Conservation (phyloP, 2,113 vertebrate genomes). For the Psilopsiagon aymara region DNA sequence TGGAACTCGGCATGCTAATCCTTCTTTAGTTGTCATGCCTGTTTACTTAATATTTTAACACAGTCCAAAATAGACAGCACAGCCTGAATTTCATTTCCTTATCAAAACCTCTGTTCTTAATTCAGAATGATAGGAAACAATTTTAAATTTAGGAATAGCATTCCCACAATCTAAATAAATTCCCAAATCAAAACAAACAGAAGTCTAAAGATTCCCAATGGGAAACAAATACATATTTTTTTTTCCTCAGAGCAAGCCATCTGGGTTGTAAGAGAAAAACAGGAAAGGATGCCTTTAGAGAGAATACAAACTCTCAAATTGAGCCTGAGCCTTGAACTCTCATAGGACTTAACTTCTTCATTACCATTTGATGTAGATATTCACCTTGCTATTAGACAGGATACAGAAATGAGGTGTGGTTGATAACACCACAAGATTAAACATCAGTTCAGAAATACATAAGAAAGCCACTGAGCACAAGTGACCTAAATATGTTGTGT, state of each 20-base stretch:
- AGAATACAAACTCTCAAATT: neutral
- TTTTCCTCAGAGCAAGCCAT: neutral
- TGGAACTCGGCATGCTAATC: neutral
- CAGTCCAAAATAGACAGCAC: neutral
- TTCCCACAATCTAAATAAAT: neutral
- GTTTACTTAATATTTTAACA: neutral
- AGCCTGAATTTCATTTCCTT: neutral
- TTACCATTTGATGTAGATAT: neutral
- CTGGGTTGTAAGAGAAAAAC: neutral
- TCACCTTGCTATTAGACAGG: neutral
- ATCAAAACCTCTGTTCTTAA: neutral
- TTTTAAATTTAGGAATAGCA: neutral
- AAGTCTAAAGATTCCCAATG: neutral
- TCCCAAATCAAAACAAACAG: neutral
- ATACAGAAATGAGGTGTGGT: neutral
- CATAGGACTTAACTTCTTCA: neutral
- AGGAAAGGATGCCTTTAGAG: neutral
- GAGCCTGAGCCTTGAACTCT: neutral
- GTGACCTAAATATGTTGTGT: neutral
- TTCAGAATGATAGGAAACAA: neutral
- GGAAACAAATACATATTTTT: neutral
- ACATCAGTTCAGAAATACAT: neutral
- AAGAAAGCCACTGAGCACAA: neutral
- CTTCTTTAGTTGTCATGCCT: neutral
- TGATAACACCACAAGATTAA: neutral